Base-by-base conservation (phyloP, 2,888 invertebrate species). In the Callimorpha dominula region DNA sequence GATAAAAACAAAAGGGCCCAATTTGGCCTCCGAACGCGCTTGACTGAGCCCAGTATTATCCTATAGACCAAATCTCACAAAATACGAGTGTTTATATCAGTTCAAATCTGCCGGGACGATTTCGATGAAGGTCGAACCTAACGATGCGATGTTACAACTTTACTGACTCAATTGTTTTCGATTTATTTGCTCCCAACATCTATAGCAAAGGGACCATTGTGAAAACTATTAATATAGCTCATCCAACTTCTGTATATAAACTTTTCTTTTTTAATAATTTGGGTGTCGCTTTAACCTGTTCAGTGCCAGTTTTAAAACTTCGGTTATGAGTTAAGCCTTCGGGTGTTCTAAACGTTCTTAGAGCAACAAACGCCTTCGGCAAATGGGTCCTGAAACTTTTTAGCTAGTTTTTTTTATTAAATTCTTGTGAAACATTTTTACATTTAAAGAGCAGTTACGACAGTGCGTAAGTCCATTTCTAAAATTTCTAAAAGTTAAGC, bases 1-100 rank as follows among this genome's bases (percentile, higher is more conserved):
- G 89, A 90, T 90, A 87, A 88, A 89, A 89, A 92, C 90, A 91
- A 91, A 69, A 90, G 87, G 88, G 89, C 87, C 85, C 89, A 91
- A 90, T 92, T 92, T 87, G 88, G 88, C 87, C 87, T 86, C 82
- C 83, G 80, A 89, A 85, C 85, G 83, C 87, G 89, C 89, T 86
- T 88, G 88, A 88, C 88, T 92, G 92, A 93, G 91, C 91, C 81
- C 84, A 75, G 85, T 85, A 88, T 88, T 89, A 91, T 90, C 89
- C 88, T 87, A 84, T 84, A 78, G 80, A 80, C 77, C 81, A 86
- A 87, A 89, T 89, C 89, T 88, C 85, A 80, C 84, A 85, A 89
- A 89, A 87, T 89, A 87, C 85, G 87, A 86, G 87, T 88, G 87
- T 89, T 89, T 90, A 87, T 91, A 89, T 89, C 89, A 90, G 87